Evolutionary conservation across 1,140 invertebrate species (phyloP).

Genomic region (Andricus grossulariae): DNA sequence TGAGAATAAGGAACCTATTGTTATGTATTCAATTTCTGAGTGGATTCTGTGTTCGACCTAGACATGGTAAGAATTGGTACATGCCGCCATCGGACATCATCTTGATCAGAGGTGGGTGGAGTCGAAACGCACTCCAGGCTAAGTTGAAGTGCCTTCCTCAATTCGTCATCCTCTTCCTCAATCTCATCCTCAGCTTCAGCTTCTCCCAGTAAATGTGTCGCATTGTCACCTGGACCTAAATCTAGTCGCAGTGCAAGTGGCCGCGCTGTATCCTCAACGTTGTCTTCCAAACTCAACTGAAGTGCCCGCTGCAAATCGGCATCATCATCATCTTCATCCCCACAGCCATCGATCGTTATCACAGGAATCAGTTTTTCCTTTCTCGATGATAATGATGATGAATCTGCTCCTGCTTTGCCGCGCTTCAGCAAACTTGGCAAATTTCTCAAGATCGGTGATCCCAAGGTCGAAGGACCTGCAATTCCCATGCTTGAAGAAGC

Average conservation of each 20-base stretch:
- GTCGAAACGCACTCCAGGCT: slow-evolving; percentile 76
- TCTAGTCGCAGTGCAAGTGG: slow-evolving; percentile 28
- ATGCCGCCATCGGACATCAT: slow-evolving; percentile 66
- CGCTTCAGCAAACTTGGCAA: background rate
- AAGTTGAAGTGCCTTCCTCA: slow-evolving; percentile 76
- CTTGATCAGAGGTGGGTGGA: slow-evolving; percentile 70
- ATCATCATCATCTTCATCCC: slow-evolving; percentile 76
- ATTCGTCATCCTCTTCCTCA: slow-evolving; percentile 73
- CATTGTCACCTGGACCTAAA: slow-evolving; percentile 26
- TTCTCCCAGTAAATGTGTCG: slow-evolving; percentile 36
- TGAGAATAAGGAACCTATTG: slow-evolving; percentile 4
- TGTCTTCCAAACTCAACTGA: slow-evolving; percentile 74
- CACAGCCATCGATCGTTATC: slow-evolving; percentile 33
- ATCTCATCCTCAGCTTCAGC: slow-evolving; percentile 44
- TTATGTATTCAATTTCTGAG: slow-evolving; percentile 22
- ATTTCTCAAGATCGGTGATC: background rate
- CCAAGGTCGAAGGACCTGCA: background rate
- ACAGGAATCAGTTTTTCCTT: slow-evolving; percentile 51
- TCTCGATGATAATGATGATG: background rate
- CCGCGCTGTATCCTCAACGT: slow-evolving; percentile 59
- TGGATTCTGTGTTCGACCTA: background rate
- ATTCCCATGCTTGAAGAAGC: background rate
- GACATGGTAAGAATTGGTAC: slow-evolving; percentile 15
- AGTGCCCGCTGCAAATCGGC: slow-evolving; percentile 74
- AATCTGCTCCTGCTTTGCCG: background rate